Evolutionary conservation across 2,888 invertebrate species (phyloP).

Genomic region (Tachystola acroxantha): DNA sequence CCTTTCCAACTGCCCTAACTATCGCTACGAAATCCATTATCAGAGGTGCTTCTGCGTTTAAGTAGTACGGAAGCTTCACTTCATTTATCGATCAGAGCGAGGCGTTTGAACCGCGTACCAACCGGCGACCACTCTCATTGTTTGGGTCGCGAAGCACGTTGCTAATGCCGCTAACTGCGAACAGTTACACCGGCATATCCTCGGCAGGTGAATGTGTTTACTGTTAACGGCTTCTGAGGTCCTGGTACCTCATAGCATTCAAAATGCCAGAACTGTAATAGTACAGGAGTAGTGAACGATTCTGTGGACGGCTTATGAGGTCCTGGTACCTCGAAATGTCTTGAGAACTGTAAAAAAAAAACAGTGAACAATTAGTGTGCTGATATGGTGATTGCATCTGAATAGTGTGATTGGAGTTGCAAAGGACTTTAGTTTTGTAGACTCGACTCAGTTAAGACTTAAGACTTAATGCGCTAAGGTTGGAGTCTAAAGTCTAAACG

Average conservation of each 20-base stretch:
- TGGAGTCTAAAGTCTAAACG: too few species aligned
- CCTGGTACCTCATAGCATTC: constrained; percentile 15
- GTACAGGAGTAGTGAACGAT: too few species aligned
- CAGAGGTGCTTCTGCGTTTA: constrained; percentile 20
- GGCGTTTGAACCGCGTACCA: constrained; percentile 59
- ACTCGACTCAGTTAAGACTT: too few species aligned
- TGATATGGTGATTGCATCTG: too few species aligned
- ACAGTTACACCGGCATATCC: constrained; percentile 53
- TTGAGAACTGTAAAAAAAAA: too few species aligned
- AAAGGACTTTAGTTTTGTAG: too few species aligned
- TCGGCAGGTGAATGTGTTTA: constrained; percentile 52
- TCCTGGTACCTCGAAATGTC: constrained; percentile 17
- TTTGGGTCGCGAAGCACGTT: constrained; percentile 65
- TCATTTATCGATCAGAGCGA: constrained; percentile 60
- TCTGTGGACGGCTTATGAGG: constrained; percentile 47
- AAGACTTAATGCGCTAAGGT: too few species aligned
- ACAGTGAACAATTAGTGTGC: too few species aligned
- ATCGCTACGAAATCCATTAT: constrained; percentile 19
- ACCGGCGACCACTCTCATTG: constrained; percentile 72
- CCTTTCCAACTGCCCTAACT: too few species aligned
- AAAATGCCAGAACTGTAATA: too few species aligned
- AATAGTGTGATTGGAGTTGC: too few species aligned
- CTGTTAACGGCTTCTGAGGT: constrained; percentile 41
- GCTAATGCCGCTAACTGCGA: constrained; percentile 57
- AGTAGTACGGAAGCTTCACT: constrained; percentile 41